Base-by-base conservation (phyloP, 2,797 vertebrate genomes). In the Mastacembelus armatus region DNA sequence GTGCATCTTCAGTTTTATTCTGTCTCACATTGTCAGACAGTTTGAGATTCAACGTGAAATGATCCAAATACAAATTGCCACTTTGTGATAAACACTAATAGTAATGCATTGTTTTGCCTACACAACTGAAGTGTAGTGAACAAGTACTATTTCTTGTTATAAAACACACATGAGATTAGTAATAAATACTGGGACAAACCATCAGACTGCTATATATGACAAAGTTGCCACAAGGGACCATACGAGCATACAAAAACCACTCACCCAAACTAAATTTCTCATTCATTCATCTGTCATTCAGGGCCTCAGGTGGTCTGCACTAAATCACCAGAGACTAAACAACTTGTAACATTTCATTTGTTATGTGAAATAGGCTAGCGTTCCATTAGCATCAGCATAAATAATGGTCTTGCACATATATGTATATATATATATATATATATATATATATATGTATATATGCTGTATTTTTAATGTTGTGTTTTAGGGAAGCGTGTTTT, bases 251-350 rank as follows among this genome's bases (percentile, higher is more conserved):
- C 77, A 70, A 87, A 89, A 90, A 85, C n/a, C 76, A 71, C 55
- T 88, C 65, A 62, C 54, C 72, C 71, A 74, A 84, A 86, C 78
- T 71, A 60, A 75, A 66, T 58, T 44, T 72, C 64, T 84, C 63
- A n/a, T n/a, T n/a, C n/a, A n/a, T 65, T 15, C 74, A 74, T 81
- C 84, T 83, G 67, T 82, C 80, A 83, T 59, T 70, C 60, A 81
- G 67, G 55, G 83, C 71, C 81, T 80, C 65, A 82, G 85, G 86
- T 84, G 83, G 82, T 90, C 80, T 71, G 40, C 39, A 73, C 78
- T 61, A 65, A 84, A 84, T 77, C 81, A 81, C 83, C 77, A 73
- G 83, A 91, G 92, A 92, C 91, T 92, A 92, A 92, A 92, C 91
- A 92, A 74, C 48, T 83, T 84, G 80, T 80, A 65, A 81, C 81